Conservation (phyloP, 2,113 vertebrate species). For the Stomatorhinus ivindoensis region DNA sequence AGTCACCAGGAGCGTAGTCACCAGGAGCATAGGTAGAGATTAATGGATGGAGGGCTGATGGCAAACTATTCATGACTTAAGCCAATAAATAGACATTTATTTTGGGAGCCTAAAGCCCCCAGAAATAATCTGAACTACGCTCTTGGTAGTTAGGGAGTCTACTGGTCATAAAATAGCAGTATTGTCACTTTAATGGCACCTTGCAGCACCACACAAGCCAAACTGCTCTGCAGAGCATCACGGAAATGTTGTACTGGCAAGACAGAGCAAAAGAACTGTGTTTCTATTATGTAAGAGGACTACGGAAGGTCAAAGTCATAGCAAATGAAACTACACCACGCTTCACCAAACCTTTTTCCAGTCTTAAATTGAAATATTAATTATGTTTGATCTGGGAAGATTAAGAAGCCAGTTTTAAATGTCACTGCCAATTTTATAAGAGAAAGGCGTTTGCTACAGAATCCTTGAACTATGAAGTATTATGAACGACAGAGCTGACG, state of each 20-base stretch:
- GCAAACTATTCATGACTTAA: too few relatives aligned
- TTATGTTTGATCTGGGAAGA: neutral
- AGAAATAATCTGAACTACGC: too few relatives aligned
- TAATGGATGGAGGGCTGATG: too few relatives aligned
- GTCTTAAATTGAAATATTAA: neutral
- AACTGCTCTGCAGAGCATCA: neutral
- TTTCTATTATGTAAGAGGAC: neutral
- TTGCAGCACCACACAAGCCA: neutral
- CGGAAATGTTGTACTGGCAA: neutral
- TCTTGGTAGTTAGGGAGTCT: neutral
- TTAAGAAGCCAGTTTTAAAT: neutral
- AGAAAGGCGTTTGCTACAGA: neutral
- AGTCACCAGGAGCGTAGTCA: too few relatives aligned
- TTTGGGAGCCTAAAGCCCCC: too few relatives aligned
- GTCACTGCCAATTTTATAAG: neutral
- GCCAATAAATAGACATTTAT: too few relatives aligned
- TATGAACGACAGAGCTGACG: neutral
- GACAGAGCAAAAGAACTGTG: neutral
- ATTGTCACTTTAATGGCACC: neutral
- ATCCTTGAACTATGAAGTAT: neutral
- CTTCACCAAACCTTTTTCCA: neutral
- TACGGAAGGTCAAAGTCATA: neutral
- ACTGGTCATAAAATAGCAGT: neutral
- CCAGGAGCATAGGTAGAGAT: too few relatives aligned
- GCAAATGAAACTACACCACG: neutral